A percentile compares a stretch with the other conserved stretches of the same genome.
These are phyloP conservation scores for Poecilobothrus nobilitatus DNA, from an alignment of 2,888 invertebrate species.

Conservation along the genomic window DNA sequence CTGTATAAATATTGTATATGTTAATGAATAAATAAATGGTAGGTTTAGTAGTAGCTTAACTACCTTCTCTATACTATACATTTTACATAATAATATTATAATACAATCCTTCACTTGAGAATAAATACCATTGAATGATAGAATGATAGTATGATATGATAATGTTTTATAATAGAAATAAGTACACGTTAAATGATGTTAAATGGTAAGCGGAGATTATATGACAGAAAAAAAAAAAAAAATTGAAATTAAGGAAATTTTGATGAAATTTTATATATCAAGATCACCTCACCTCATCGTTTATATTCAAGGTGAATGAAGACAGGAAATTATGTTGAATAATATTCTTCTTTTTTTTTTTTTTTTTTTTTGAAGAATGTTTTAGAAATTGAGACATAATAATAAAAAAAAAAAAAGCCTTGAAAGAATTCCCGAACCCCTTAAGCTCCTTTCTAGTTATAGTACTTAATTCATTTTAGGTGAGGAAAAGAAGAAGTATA, in stretches of 20 bases:
- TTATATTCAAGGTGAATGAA: background rate
- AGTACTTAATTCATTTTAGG: too few relatives aligned
- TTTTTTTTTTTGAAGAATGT: background rate
- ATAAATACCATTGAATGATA: too few relatives aligned
- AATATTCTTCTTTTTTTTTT: background rate
- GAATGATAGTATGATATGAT: too few relatives aligned
- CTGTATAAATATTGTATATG: too few relatives aligned
- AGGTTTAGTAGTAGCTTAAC: too few relatives aligned
- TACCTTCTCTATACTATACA: too few relatives aligned
- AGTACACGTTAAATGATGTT: background rate
- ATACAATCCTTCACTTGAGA: too few relatives aligned
- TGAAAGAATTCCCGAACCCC: background rate
- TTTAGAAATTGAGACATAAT: background rate
- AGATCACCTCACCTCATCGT: background rate
- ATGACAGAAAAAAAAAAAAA: background rate
- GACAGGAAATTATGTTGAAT: background rate
- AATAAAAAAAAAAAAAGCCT: background rate
- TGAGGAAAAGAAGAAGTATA: background rate
- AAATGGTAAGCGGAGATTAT: conserved; percentile 3
- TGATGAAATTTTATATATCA: background rate
- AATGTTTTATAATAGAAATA: too few relatives aligned
- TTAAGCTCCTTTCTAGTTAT: background rate
- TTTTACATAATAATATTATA: too few relatives aligned
- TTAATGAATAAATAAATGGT: too few relatives aligned
- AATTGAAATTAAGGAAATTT: too few relatives aligned